Evolutionary conservation across 1,140 invertebrate genomes (phyloP), one percentile per base, ranked within the genome.

Genomic region (Drosophila persimilis): DNA sequence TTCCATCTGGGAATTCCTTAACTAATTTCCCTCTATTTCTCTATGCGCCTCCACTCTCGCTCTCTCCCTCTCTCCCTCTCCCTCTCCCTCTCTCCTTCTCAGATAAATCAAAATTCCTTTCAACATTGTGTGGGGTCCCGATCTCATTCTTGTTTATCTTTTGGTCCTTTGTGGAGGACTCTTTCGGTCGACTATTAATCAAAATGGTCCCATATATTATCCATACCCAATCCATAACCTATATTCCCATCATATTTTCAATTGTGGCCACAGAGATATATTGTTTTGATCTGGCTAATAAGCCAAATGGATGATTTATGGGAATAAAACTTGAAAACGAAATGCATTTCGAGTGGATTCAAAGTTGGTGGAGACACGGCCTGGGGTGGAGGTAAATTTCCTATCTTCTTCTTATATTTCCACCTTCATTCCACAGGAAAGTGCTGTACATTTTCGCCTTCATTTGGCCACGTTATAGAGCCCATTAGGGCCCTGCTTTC

Each of bases 51-150:
- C 9, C n/a, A n/a, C 48, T 24, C 29, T 52, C 7, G 15, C 15
- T 8, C 7, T 2, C 6, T 7, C 7, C 44, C 59, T 48, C 29
- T 24, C 22, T 3, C 22, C 5, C 24, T 26, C 50, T 24, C 24
- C 5, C 50, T 24, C 29, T 52, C 31, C 3, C 8, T 0, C 8
- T 3, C 8, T 44, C 56, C 48, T 24, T 26, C 55, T 62, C 61
- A 66, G 73, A 88, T 88, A 86, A 86, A 86, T 86, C 81, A 88
- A 86, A 86, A 57, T 76, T 62, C 64, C 59, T 61, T 48, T 56
- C 57, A 56, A 46, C 55, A 57, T 58, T 64, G 73, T 75, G 81
- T 86, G 81, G 20, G 81, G 83, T 78, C 83, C 58, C 35, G 35
- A 1, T 39, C 35, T 11, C 35, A 1, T 45, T 63, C 55, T 31